These are phyloP conservation scores for Chaenodraco wilsoni DNA, from an alignment of 2,797 vertebrate genomes.

Conservation along the genomic window DNA sequence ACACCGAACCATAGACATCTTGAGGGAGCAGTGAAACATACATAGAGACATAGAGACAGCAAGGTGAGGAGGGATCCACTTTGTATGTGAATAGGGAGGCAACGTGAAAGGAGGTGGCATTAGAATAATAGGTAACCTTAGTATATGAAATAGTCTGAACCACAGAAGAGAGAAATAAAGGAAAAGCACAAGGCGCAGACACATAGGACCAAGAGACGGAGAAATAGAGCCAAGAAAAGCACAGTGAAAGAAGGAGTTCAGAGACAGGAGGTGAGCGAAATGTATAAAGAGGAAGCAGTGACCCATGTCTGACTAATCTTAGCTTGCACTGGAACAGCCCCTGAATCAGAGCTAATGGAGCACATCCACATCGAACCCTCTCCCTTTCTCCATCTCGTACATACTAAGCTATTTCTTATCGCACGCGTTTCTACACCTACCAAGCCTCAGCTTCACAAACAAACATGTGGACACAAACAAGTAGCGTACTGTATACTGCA, in stretches of 20 bases:
- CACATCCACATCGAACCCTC: conserved; percentile 38
- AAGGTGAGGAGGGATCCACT: conserved; percentile 26
- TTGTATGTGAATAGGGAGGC: conserved; percentile 9
- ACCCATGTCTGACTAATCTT: conserved; percentile 64
- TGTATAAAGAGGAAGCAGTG: conserved; percentile 56
- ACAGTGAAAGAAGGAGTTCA: conserved; percentile 16
- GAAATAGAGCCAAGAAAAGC: conserved; percentile 26
- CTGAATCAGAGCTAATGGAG: conserved; percentile 66
- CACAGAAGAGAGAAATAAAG: conserved; percentile 23
- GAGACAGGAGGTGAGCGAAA: conserved; percentile 41
- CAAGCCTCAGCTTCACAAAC: neutral
- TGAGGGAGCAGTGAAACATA: conserved; percentile 6
- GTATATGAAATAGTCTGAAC: conserved; percentile 26
- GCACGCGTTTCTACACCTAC: neutral
- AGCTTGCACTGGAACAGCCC: conserved; percentile 42
- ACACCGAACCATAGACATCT: conserved; percentile 2
- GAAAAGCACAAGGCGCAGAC: conserved; percentile 22
- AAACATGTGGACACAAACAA: neutral
- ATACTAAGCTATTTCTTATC: conserved; percentile 11
- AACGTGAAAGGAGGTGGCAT: neutral
- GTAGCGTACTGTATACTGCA: neutral
- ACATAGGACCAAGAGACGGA: conserved; percentile 10
- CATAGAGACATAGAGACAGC: neutral
- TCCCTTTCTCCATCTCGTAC: conserved; percentile 9
- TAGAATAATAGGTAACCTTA: conserved; percentile 22